Evolutionary conservation across 2,113 vertebrate genomes (phyloP).

Genomic region (Gymnorhina tibicen): DNA sequence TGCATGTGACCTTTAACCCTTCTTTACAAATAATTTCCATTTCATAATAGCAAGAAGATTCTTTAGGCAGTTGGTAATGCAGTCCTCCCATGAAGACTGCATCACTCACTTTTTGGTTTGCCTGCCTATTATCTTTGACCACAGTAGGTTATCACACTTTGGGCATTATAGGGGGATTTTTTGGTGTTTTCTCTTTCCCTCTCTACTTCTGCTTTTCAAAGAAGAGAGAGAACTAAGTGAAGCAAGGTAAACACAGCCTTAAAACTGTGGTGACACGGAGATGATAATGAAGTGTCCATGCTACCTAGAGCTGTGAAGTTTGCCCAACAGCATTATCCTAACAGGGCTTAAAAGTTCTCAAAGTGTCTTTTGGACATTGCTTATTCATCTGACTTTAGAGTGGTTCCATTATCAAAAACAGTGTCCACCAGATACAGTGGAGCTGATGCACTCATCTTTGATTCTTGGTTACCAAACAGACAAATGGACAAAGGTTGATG

Average conservation of each 20-base stretch:
- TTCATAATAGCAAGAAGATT: constrained; percentile 29
- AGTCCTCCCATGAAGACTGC: neutral
- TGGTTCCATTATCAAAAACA: neutral
- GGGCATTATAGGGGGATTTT: neutral
- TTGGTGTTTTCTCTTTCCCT: neutral
- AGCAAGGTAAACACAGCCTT: neutral
- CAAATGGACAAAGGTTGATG: neutral
- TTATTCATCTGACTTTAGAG: neutral
- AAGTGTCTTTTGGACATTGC: neutral
- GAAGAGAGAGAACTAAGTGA: neutral
- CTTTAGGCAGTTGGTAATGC: constrained; percentile 3
- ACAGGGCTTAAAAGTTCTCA: neutral
- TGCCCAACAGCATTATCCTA: neutral
- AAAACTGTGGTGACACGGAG: neutral
- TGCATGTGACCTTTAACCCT: constrained; percentile 62
- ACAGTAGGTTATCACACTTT: neutral
- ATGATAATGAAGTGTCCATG: neutral
- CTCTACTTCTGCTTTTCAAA: neutral
- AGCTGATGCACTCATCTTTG: fast-evolving
- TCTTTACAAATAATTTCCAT: constrained; percentile 74
- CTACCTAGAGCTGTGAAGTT: neutral
- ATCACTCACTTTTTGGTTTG: neutral
- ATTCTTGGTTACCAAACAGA: neutral
- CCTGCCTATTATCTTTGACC: neutral
- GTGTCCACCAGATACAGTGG: neutral